These are phyloP conservation scores for Echinops telfairi DNA, from an alignment of 2,113 vertebrate species.

Conservation along the genomic window DNA sequence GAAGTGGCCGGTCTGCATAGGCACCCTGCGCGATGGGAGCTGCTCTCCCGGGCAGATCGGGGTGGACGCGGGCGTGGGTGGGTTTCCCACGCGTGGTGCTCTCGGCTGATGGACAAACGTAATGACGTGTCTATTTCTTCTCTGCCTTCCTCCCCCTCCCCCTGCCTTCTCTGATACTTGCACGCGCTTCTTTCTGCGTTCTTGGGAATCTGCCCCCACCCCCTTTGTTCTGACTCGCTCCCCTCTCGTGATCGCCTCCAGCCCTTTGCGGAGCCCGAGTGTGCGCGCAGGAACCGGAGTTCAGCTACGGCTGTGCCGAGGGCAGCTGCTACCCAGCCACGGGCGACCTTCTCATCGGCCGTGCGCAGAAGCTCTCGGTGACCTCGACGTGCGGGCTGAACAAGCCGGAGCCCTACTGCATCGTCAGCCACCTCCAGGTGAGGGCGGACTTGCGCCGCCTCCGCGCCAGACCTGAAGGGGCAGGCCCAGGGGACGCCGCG, in stretches of 20 bases:
- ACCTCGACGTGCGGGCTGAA: conserved; percentile 94
- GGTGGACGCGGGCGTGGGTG: background rate
- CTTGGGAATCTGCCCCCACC: background rate
- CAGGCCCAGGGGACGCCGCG: conserved; percentile 25
- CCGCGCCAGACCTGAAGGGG: background rate
- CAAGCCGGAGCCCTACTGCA: conserved; percentile 94
- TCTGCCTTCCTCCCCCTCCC: background rate
- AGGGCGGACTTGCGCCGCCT: conserved; percentile 34
- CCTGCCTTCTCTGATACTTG: background rate
- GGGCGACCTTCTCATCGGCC: conserved; percentile 96
- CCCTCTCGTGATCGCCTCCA: conserved; percentile 56
- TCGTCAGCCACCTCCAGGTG: conserved; percentile 99
- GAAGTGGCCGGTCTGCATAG: background rate
- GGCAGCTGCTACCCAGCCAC: conserved; percentile 98
- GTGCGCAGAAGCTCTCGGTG: conserved; percentile 91
- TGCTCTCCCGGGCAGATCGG: background rate
- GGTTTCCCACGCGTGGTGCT: background rate
- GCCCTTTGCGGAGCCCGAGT: conserved; percentile 83
- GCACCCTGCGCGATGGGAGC: background rate
- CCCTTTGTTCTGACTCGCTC: background rate
- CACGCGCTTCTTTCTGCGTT: background rate
- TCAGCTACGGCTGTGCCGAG: conserved; percentile 94
- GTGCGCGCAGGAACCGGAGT: conserved; percentile 88
- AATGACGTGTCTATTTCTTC: background rate
- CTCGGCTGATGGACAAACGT: background rate